A percentile compares a stretch with the other conserved stretches of the same genome.
Conservation (phyloP, 1,140 invertebrate species). For the Zaprionus ghesquierei region DNA sequence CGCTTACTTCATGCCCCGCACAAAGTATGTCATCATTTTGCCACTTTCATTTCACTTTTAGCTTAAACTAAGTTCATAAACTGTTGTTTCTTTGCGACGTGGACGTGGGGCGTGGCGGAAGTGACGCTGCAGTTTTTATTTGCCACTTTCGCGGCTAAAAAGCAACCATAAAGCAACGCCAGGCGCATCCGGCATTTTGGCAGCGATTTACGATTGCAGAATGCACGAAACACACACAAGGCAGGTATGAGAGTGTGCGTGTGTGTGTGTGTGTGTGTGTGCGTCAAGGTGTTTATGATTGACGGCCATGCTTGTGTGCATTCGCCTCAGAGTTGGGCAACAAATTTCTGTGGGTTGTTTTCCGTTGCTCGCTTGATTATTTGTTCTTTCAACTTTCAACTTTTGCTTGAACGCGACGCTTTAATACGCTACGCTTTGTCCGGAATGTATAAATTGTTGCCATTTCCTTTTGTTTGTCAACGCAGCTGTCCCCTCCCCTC, state of each 20-base stretch:
- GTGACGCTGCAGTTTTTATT: slow-evolving; percentile 34
- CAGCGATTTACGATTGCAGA: slow-evolving; percentile 50
- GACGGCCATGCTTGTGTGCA: slow-evolving; percentile 40
- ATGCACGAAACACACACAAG: slow-evolving; percentile 22
- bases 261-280: not conserved
- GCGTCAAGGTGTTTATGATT: slow-evolving; percentile 44
- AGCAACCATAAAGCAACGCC: slow-evolving; percentile 50
- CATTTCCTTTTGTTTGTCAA: slow-evolving; percentile 76
- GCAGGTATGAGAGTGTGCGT: not conserved
- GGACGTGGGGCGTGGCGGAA: slow-evolving; percentile 32
- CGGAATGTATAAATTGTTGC: slow-evolving; percentile 68
- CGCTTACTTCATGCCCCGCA: too few relatives aligned
- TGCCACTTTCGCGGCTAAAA: slow-evolving; percentile 22
- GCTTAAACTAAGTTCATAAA: not conserved
- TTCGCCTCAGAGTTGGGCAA: slow-evolving; percentile 25
- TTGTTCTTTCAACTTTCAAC: slow-evolving; percentile 59
- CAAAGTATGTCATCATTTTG: not conserved
- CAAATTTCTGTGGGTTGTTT: slow-evolving; percentile 13
- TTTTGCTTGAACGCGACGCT: slow-evolving; percentile 49
- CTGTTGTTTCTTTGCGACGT: not conserved
- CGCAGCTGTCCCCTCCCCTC: slow-evolving; percentile 7
- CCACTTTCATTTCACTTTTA: not conserved
- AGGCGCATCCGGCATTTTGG: slow-evolving; percentile 51
- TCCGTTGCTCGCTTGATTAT: slow-evolving; percentile 47
- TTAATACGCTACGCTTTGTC: slow-evolving; percentile 52